Evolutionary conservation across 2,888 invertebrate species (phyloP).

Genomic region (Lypha dubia): DNA sequence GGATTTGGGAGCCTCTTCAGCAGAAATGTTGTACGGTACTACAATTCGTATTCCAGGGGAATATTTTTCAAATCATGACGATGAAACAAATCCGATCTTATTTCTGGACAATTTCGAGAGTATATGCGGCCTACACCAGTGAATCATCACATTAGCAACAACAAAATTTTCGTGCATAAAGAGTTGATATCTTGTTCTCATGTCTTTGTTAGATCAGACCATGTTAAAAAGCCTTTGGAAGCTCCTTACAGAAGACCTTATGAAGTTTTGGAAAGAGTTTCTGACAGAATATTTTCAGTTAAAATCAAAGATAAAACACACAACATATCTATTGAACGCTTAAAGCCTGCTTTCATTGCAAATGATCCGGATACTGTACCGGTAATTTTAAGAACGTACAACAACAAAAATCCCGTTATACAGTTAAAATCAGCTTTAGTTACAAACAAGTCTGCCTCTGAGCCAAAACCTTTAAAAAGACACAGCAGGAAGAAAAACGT

Average conservation of each 20-base stretch:
- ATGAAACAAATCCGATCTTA: background rate
- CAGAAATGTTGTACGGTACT: slow-evolving; percentile 43
- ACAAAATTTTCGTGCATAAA: slow-evolving; percentile 22
- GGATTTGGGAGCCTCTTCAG: slow-evolving; percentile 54
- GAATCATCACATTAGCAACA: slow-evolving; percentile 20
- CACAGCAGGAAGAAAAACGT: background rate
- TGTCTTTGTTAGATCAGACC: slow-evolving; percentile 26
- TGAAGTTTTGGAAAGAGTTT: slow-evolving; percentile 10
- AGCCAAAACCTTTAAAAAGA: background rate
- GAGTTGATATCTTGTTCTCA: slow-evolving; percentile 20
- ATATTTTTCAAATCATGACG: slow-evolving; percentile 34
- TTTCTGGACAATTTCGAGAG: slow-evolving; percentile 24
- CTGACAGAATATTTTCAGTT: slow-evolving; percentile 23
- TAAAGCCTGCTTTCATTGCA: slow-evolving; percentile 28
- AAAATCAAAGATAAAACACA: background rate
- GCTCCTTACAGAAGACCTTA: slow-evolving; percentile 29
- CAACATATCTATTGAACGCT: no score
- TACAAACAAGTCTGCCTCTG: background rate
- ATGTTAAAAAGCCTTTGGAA: slow-evolving; percentile 37
- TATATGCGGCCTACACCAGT: slow-evolving; percentile 19
- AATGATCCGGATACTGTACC: background rate
- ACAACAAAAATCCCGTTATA: background rate
- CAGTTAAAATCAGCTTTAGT: background rate
- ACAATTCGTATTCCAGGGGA: slow-evolving; percentile 30
- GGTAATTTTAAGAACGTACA: slow-evolving; percentile 12